These are phyloP conservation scores for Pseudopleuronectes americanus DNA, from an alignment of 2,797 vertebrate genomes.

Conservation along the genomic window DNA sequence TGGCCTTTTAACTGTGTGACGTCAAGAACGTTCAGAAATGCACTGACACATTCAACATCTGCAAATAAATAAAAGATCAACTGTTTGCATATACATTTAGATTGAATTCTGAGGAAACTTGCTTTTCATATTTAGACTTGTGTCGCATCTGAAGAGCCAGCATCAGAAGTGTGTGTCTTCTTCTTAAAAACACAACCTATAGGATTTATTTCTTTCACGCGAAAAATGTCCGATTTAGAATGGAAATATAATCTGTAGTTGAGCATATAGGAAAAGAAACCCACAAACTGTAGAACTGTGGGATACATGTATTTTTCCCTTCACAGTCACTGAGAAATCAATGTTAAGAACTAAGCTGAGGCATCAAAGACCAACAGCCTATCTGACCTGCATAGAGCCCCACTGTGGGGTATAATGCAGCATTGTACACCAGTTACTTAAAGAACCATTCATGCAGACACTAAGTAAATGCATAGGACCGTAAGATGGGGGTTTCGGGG, in stretches of 20 bases:
- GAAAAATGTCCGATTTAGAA: slow-evolving; percentile 19
- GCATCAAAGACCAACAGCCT: slow-evolving; percentile 79
- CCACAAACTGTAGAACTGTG: slow-evolving; percentile 69
- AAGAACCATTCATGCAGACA: slow-evolving; percentile 81
- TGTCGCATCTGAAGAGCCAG: slow-evolving; percentile 11
- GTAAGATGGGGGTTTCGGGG: slow-evolving; percentile 59
- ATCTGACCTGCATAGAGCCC: slow-evolving; percentile 82
- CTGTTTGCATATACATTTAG: slow-evolving; percentile 30
- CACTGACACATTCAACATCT: slow-evolving; percentile 28
- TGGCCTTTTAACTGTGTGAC: slow-evolving; percentile 59
- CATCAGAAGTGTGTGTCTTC: slow-evolving; percentile 4
- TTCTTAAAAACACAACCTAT: slow-evolving; percentile 11
- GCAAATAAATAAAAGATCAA: slow-evolving; percentile 23
- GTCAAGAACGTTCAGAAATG: slow-evolving; percentile 7
- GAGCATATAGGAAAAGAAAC: slow-evolving; percentile 63
- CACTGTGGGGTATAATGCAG: slow-evolving; percentile 81
- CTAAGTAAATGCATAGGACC: slow-evolving; percentile 79
- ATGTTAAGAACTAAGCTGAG: slow-evolving; percentile 77
- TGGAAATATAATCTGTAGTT: slow-evolving; percentile 35
- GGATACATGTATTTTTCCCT: slow-evolving; percentile 73
- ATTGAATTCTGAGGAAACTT: slow-evolving; percentile 25
- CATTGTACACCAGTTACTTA: slow-evolving; percentile 82
- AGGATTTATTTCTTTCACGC: slow-evolving; percentile 13
- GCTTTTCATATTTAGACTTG: slow-evolving; percentile 13
- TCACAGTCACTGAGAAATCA: slow-evolving; percentile 77